Evolutionary conservation across 1,140 invertebrate genomes (phyloP), one percentile per base, ranked within the genome.

Genomic region (Marisa cornuarietis): DNA sequence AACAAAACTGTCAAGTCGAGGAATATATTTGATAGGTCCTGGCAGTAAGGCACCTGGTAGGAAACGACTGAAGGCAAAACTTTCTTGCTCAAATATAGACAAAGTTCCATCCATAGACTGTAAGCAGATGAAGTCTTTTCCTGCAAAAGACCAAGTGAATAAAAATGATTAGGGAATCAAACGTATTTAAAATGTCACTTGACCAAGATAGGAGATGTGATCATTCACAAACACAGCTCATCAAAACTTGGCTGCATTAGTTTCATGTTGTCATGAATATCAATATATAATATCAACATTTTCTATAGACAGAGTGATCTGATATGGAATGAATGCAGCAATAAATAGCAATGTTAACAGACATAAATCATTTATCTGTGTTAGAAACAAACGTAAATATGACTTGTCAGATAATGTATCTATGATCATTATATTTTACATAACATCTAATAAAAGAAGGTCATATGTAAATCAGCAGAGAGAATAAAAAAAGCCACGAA

Each of bases 11-110:
- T 98, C 96, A 79, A 94, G 94, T 81, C 93, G 93, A n/a, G 93
- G 89, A 31, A 96, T 89, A 89, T 97, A 98, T 72, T 92, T 91
- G 6, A 97, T 88, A 4, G 95, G 95, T 58, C 94, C 94, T 1
- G 96, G 96, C 76, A 98, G 91, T 26, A 97, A 91, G 78, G 95
- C 94, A 84, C 94, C 93, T 8, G 94, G 94, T 58, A 97, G 92
- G 80, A 94, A 92, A 73, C 95, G 94, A 83, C 92, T 93, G 85
- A 96, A 96, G 31, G 94, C 92, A 88, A 95, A 95, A 54, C 94
- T 94, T 88, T 98, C 96, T 90, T 98, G 96, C 88, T 98, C 97
- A 91, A 95, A 97, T 85, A 98, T 95, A 62, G 94, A 93, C 4
- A 98, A 87, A 24, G 94, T 94, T 1, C 96, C 96, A 90, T 98